A percentile compares a stretch with the other conserved stretches of the same genome.
Evolutionary conservation across 2,797 vertebrate genomes (phyloP).

Genomic region (Intellagama lesueurii): DNA sequence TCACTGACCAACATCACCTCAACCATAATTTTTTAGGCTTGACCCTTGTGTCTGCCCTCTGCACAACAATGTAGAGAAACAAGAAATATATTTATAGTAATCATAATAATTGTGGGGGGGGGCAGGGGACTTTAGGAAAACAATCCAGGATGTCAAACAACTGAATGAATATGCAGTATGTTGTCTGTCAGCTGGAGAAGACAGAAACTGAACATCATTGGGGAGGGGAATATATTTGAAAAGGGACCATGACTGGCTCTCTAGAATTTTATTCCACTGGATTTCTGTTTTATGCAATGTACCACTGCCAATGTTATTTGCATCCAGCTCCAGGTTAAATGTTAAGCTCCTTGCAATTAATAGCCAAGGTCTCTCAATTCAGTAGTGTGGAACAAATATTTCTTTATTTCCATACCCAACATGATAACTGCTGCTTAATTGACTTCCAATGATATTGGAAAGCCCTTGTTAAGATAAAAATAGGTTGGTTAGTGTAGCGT

Average conservation of each 20-base stretch:
- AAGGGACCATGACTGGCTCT: no score
- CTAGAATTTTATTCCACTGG: not conserved
- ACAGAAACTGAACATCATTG: not conserved
- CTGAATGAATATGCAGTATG: no score
- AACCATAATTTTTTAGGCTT: no score
- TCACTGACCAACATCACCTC: no score
- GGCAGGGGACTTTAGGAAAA: no score
- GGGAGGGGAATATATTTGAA: no score
- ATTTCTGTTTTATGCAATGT: not conserved
- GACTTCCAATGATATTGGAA: constrained; percentile 24
- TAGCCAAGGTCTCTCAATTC: not conserved
- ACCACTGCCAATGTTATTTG: not conserved
- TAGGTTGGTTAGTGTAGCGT: not conserved
- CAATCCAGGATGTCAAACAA: no score
- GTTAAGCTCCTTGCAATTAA: not conserved
- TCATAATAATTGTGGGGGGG: no score
- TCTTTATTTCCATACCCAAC: not conserved
- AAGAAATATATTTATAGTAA: no score
- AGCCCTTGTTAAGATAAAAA: constrained; percentile 14
- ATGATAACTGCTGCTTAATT: constrained; percentile 11
- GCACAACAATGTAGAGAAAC: no score
- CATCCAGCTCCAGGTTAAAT: not conserved
- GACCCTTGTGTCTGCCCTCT: no score
- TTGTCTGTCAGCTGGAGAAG: no score
- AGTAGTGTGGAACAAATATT: not conserved